phyloP scores from a whole-genome alignment of 2,113 vertebrate genomes.

The Calyptomena viridis region DNA sequence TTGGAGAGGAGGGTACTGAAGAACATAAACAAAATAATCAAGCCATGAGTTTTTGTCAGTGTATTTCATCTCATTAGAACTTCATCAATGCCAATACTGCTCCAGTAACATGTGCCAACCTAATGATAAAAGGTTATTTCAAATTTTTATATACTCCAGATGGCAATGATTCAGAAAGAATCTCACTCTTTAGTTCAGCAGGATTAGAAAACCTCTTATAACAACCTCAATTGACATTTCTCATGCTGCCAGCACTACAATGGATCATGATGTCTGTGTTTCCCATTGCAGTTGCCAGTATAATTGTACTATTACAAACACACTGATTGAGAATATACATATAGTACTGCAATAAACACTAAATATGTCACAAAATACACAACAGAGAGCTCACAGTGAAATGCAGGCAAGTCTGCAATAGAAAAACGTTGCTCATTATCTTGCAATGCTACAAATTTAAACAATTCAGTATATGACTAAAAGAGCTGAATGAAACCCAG shows the following conservation, averaged over 20 bases:
- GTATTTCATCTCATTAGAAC: neutral
- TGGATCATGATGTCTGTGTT: neutral
- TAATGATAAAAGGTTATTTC: constrained; percentile 50
- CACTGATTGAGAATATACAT: neutral
- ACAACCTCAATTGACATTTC: constrained; percentile 43
- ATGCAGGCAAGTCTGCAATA: neutral
- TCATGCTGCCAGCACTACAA: constrained; percentile 57
- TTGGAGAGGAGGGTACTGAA: neutral
- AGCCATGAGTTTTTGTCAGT: neutral
- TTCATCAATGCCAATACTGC: constrained; percentile 21
- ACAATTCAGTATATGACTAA: neutral
- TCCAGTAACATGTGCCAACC: constrained; percentile 5
- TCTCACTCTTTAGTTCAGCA: constrained; percentile 24
- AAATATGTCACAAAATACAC: constrained; percentile 1
- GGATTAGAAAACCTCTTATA: constrained; percentile 59
- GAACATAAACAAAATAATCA: neutral
- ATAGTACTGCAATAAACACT: neutral
- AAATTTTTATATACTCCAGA: constrained; percentile 56
- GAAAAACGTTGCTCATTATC: neutral
- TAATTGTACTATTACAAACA: constrained; percentile 27
- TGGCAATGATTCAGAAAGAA: constrained; percentile 44
- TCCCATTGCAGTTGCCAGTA: neutral
- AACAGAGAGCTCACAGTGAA: neutral
- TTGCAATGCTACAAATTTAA: neutral
- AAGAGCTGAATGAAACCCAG: neutral